Conservation (phyloP, 2,113 vertebrate genomes). For the Nycticryphes semicollaris region DNA sequence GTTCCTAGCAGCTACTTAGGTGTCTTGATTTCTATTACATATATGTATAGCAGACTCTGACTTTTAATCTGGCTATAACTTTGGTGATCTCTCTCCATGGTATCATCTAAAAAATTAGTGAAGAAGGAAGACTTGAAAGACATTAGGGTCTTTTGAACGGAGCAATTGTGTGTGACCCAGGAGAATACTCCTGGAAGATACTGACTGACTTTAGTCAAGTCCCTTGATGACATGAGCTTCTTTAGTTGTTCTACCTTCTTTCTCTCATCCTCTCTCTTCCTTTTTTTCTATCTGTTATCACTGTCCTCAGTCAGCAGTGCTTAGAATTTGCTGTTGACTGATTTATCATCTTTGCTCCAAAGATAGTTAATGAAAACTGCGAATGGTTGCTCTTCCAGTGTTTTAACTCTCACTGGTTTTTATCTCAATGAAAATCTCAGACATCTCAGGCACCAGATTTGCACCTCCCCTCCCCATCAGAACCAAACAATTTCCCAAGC, state of each 20-base stretch:
- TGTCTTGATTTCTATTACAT: background rate
- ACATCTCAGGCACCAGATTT: background rate
- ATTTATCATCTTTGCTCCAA: background rate
- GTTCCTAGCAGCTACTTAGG: background rate
- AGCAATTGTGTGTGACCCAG: background rate
- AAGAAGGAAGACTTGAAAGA: background rate
- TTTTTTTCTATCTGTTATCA: background rate
- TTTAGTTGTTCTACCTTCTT: background rate
- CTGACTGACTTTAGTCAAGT: background rate
- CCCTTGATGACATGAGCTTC: background rate
- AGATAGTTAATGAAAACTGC: background rate
- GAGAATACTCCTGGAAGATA: background rate
- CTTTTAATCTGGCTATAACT: background rate
- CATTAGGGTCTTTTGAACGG: background rate
- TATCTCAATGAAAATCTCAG: background rate
- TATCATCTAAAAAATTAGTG: background rate
- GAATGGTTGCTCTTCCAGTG: background rate
- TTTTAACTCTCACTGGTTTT: background rate
- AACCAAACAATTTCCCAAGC: background rate
- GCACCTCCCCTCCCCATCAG: background rate
- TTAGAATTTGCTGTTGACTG: background rate
- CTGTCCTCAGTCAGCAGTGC: background rate
- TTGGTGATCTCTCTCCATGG: background rate
- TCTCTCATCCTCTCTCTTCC: background rate
- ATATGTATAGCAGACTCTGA: background rate